These are phyloP conservation scores for Chaetorhynchus papuensis DNA, from an alignment of 2,113 vertebrate species.

Conservation along the genomic window DNA sequence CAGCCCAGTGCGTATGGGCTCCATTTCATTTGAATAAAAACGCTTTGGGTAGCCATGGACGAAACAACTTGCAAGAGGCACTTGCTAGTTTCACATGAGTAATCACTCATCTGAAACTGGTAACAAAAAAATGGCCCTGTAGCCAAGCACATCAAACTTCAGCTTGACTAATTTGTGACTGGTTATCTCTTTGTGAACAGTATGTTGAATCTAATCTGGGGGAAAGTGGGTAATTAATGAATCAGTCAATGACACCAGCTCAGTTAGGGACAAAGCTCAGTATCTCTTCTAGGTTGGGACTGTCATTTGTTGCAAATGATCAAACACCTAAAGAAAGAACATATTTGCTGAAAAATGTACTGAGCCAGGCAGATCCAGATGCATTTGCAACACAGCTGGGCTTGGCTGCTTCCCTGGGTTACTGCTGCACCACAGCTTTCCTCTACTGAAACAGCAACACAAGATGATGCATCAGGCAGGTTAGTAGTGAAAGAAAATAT, in stretches of 20 bases:
- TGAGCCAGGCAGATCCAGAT: not conserved
- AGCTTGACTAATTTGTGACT: constrained; percentile 46
- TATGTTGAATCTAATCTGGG: constrained; percentile 20
- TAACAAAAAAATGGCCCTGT: not conserved
- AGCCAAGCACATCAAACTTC: not conserved
- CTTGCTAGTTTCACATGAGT: constrained; percentile 20
- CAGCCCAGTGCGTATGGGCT: not conserved
- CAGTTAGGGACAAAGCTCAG: not conserved
- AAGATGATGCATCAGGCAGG: not conserved
- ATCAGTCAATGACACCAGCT: constrained; percentile 3
- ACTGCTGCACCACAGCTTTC: not conserved
- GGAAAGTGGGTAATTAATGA: constrained; percentile 19
- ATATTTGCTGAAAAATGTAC: not conserved
- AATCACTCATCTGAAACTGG: constrained; percentile 28
- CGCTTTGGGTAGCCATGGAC: constrained; percentile 19
- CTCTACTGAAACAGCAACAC: not conserved
- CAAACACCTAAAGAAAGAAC: not conserved
- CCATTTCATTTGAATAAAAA: not conserved
- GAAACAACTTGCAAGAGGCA: constrained; percentile 11
- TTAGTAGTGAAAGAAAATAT: not conserved
- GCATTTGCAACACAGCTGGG: not conserved
- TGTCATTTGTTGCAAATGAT: not conserved
- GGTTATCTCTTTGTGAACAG: constrained; percentile 37
- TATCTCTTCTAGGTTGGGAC: not conserved
- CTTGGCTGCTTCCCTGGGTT: not conserved